Evolutionary conservation across 2,113 vertebrate species (phyloP).

Genomic region (Pseudopodoces humilis): DNA sequence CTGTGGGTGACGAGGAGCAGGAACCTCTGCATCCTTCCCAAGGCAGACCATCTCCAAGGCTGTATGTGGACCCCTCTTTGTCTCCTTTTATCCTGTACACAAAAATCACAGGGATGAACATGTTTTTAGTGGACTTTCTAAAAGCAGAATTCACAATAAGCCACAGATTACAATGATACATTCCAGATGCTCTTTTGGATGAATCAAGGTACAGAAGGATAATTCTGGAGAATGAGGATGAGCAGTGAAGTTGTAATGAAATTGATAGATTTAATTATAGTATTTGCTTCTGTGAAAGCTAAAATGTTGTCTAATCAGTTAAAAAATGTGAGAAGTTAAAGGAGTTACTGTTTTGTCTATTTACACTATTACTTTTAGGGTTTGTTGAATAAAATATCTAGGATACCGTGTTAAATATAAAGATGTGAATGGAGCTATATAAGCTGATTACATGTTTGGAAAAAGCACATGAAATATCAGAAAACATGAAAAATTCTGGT

Average conservation of each 20-base stretch:
- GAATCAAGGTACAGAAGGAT: background rate
- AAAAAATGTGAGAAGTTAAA: conserved; percentile 8
- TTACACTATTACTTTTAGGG: background rate
- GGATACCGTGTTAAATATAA: background rate
- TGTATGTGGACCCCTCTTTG: background rate
- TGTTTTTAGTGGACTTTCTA: background rate
- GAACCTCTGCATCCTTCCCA: background rate
- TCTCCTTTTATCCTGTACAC: background rate
- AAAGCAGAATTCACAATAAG: background rate
- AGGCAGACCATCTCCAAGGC: background rate
- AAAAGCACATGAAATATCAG: background rate
- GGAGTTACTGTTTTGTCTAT: background rate
- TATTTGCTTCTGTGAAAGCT: conserved; percentile 1
- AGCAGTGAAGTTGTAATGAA: background rate
- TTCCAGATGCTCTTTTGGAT: background rate
- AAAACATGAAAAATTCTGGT: background rate
- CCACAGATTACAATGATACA: background rate
- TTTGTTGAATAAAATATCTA: background rate
- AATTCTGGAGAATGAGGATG: background rate
- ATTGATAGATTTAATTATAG: conserved; percentile 28
- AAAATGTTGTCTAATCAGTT: background rate
- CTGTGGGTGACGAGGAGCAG: accelerated
- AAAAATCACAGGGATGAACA: background rate
- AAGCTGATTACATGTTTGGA: background rate
- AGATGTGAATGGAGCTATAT: background rate